Base-by-base conservation (phyloP, 2,888 invertebrate species). In the Pheosia gnoma region DNA sequence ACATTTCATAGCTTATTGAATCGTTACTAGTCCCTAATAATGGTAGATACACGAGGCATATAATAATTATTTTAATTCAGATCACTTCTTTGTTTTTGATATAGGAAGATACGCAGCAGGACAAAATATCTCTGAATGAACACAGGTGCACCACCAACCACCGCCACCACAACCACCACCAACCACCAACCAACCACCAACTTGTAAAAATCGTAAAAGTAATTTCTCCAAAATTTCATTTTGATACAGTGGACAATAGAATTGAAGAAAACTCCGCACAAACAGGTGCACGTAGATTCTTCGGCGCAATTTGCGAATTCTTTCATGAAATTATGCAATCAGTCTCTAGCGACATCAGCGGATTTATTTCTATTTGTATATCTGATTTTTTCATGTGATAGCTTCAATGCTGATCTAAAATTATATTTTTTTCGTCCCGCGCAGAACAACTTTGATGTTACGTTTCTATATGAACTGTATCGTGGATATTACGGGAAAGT, bases 241-340 rank as follows among this genome's bases (percentile, higher is more conserved):
- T 51, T 53, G 59, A 61, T 67, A 25, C 49, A 36, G 53, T 10
- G 38, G 51, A 25, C 59, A 49, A 41, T 58, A 56, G 59, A 65
- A 65, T 65, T 54, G 13, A 58, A 59, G 51, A 58, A 52, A 60
- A 59, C 57, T 53, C 49, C 39, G 53, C 55, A 58, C 45, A 60
- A 70, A 70, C 74, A 74, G 78, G 70, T 75, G 78, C 70, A 61
- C 73, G 78, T 68, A 61, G 55, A 61, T 59, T 65, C 57, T 52
- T 62, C 67, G 57, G 52, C 59, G 61, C 61, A 67, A 68, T 69
- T 71, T 67, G 66, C 60, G 49, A 73, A 73, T 73, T 68, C 69
- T 63, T 74, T 60, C 61, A 57, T 58, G 52, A 65, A 74, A 73
- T 67, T 61, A 59, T 61, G 43, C 62, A 57, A 65, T 55, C 66